These are phyloP conservation scores for Montipora foliosa DNA, from an alignment of 64 coral and sea anemone genomes.

Conservation along the genomic window DNA sequence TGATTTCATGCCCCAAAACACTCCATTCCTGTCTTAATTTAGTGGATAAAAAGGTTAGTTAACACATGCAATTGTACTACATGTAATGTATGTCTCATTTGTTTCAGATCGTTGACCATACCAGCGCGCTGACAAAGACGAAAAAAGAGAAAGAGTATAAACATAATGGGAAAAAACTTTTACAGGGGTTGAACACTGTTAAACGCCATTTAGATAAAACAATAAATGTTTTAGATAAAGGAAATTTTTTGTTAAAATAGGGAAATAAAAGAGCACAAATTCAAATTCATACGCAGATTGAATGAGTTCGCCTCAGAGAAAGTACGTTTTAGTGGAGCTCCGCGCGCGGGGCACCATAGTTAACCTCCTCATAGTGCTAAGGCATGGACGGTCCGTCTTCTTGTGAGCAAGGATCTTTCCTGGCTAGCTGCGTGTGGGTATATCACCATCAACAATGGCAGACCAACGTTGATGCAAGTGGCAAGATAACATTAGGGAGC, in stretches of 20 bases:
- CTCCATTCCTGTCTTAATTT: background rate
- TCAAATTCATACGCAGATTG: no score
- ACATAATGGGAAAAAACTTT: background rate
- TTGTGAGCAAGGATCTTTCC: no score
- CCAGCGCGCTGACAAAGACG: background rate
- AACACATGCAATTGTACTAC: background rate
- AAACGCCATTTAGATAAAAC: background rate
- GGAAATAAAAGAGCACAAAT: background rate
- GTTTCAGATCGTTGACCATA: background rate
- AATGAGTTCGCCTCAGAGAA: background rate
- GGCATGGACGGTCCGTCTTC: no score
- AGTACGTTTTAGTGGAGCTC: no score
- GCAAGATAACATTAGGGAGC: no score
- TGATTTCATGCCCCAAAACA: background rate
- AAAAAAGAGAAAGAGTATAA: background rate
- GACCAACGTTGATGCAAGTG: no score
- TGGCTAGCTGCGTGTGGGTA: no score
- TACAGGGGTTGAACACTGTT: background rate
- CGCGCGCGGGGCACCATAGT: no score
- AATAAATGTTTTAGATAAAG: background rate
- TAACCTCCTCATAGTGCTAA: no score
- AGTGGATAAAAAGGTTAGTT: background rate
- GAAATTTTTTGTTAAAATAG: background rate
- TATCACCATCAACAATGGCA: no score
- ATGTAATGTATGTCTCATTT: background rate